A percentile compares a stretch with the other conserved stretches of the same genome.
These are phyloP conservation scores for Ochropleura leucogaster DNA, from an alignment of 2,888 invertebrate genomes.

Conservation along the genomic window DNA sequence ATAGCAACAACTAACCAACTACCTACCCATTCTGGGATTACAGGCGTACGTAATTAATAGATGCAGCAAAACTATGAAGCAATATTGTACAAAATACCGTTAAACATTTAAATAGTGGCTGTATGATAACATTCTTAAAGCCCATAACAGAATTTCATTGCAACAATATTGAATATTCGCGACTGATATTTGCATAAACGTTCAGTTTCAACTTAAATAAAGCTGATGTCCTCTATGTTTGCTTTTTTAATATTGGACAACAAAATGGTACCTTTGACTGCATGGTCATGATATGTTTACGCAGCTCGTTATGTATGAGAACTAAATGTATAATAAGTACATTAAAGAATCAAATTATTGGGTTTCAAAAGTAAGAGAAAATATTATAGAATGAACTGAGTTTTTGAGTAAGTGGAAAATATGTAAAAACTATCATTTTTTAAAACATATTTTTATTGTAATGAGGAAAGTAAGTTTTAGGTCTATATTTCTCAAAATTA, in stretches of 20 bases:
- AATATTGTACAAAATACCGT: background rate
- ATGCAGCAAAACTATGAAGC: background rate
- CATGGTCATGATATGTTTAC: constrained; percentile 6
- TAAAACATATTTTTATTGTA: background rate
- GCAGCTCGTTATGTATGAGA: background rate
- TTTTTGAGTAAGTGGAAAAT: background rate
- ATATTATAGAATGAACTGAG: background rate
- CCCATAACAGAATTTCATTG: constrained; percentile 34
- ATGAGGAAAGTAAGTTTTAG: no score
- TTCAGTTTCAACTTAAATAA: constrained; percentile 45
- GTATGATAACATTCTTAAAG: constrained; percentile 7
- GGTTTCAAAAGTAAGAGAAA: background rate
- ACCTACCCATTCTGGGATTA: no score
- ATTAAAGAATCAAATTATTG: background rate
- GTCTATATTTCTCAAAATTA: no score
- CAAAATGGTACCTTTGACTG: constrained; percentile 26
- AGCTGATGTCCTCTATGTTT: constrained; percentile 32
- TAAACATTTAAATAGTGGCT: constrained; percentile 3
- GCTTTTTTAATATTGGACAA: constrained; percentile 48
- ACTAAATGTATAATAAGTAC: constrained; percentile 28
- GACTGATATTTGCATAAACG: constrained; percentile 49
- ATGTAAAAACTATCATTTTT: background rate
- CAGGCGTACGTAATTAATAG: background rate
- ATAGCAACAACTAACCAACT: no score
- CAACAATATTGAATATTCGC: constrained; percentile 47